These are phyloP conservation scores for Caenorhabditis panamensis DNA, from an alignment of 2,888 invertebrate species.

Conservation along the genomic window DNA sequence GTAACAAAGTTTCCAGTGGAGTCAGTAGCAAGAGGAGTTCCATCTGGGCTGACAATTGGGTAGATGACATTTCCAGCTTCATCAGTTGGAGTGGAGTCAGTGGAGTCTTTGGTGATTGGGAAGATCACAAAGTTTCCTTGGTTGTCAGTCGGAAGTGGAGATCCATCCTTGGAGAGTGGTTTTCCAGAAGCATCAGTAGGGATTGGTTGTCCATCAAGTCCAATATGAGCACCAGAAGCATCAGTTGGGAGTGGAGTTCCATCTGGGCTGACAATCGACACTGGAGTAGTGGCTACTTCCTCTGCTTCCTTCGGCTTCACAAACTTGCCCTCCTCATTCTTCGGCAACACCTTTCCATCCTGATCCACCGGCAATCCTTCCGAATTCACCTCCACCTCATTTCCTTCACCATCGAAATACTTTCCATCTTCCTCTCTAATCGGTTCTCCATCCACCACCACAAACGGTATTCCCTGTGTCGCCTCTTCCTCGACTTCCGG, in stretches of 20 bases:
- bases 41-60: constrained; percentile 63
- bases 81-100: constrained; percentile 56
- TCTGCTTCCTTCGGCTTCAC: constrained; percentile 46
- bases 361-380: constrained; percentile 60
- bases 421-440: constrained; percentile 54
- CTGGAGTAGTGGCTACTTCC: not conserved
- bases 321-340: constrained; percentile 62
- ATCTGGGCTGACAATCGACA: constrained; percentile 64
- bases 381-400: constrained; percentile 53
- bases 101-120: constrained; percentile 28
- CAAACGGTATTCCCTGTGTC: constrained; percentile 45
- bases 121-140: constrained; percentile 45
- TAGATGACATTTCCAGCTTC: constrained; percentile 56
- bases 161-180: constrained; percentile 64
- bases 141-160: constrained; percentile 61
- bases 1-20: constrained; percentile 53
- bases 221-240: constrained; percentile 50
- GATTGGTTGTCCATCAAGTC: constrained; percentile 56
- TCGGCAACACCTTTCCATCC: constrained; percentile 61
- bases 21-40: constrained; percentile 61
- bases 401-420: constrained; percentile 41
- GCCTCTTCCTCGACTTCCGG: constrained; percentile 31
- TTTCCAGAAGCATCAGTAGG: constrained; percentile 60
- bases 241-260: constrained; percentile 70
- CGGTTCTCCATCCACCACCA: constrained; percentile 64